Evolutionary conservation across 2,113 vertebrate species (phyloP).

Genomic region (Phalacrocorax brasilianus): DNA sequence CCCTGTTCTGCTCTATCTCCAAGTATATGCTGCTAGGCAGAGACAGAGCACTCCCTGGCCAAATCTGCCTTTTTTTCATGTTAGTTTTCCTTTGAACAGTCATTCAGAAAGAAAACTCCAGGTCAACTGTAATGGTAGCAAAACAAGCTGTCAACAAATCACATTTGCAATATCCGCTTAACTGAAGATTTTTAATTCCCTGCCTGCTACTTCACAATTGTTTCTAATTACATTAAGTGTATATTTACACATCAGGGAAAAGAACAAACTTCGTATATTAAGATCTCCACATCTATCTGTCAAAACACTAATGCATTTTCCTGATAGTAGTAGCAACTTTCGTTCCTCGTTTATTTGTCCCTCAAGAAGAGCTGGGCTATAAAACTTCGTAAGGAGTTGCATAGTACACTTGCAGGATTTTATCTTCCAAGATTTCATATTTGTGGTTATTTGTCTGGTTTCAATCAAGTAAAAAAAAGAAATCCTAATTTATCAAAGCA

Average conservation of each 20-base stretch:
- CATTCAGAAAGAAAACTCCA: background rate
- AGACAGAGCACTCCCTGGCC: background rate
- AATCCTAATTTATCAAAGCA: background rate
- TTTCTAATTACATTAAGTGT: constrained; percentile 45
- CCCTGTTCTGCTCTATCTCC: background rate
- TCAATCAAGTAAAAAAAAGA: background rate
- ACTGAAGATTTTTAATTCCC: constrained; percentile 16
- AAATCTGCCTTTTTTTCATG: background rate
- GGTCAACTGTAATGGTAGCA: constrained; percentile 19
- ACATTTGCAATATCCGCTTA: background rate
- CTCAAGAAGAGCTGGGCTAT: constrained; percentile 3
- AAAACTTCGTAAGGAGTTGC: constrained; percentile 9
- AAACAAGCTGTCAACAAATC: constrained; percentile 10
- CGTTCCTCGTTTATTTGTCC: background rate
- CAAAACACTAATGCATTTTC: constrained; percentile 25
- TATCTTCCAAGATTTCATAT: background rate
- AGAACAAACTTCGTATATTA: background rate
- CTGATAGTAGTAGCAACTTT: constrained; percentile 1
- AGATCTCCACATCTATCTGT: constrained; percentile 3
- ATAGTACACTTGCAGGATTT: background rate
- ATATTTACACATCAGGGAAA: constrained; percentile 18
- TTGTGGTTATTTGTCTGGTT: background rate
- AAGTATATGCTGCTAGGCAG: background rate
- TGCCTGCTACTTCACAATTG: background rate
- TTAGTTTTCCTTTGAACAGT: background rate